phyloP scores from a whole-genome alignment of 2,113 vertebrate genomes.

The Tupaia chinensis region DNA sequence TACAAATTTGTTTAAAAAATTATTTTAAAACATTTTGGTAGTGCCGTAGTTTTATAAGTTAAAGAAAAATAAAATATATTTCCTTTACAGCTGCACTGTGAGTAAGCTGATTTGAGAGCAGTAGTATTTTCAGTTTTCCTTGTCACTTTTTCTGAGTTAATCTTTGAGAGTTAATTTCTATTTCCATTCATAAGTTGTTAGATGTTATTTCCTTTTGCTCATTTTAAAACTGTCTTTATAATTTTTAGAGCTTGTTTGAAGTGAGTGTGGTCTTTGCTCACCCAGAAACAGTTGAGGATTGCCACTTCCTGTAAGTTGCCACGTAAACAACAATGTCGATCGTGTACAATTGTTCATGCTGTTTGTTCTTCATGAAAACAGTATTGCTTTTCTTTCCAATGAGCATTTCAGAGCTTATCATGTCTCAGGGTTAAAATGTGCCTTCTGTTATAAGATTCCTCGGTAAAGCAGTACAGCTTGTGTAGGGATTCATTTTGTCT shows the following conservation, averaged over 20 bases:
- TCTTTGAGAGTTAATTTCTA: slow-evolving; percentile 71
- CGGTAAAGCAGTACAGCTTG: not conserved
- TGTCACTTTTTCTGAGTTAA: slow-evolving; percentile 67
- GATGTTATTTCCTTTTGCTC: slow-evolving; percentile 79
- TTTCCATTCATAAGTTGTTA: slow-evolving; percentile 77
- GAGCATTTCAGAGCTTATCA: not conserved
- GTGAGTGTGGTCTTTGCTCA: slow-evolving; percentile 95
- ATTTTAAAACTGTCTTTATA: slow-evolving; percentile 81
- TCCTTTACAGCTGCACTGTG: slow-evolving; percentile 16
- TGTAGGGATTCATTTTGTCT: slow-evolving; percentile 22
- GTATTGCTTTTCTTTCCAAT: slow-evolving; percentile 56
- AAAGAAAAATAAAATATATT: not conserved
- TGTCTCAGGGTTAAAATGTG: slow-evolving; percentile 51
- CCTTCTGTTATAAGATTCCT: not conserved
- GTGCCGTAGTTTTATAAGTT: slow-evolving; percentile 44
- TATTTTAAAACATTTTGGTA: slow-evolving; percentile 36
- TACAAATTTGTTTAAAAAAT: slow-evolving; percentile 54
- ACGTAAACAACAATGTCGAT: slow-evolving; percentile 79
- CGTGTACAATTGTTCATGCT: slow-evolving; percentile 76
- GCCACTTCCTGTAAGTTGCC: slow-evolving; percentile 96
- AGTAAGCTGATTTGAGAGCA: slow-evolving; percentile 28
- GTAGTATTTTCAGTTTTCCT: slow-evolving; percentile 64
- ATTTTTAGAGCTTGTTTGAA: slow-evolving; percentile 94
- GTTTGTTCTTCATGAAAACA: slow-evolving; percentile 77
- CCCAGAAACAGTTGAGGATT: slow-evolving; percentile 94